A percentile compares a stretch with the other conserved stretches of the same genome.
Evolutionary conservation across 2,113 vertebrate genomes (phyloP).

Genomic region (Phycodurus eques): DNA sequence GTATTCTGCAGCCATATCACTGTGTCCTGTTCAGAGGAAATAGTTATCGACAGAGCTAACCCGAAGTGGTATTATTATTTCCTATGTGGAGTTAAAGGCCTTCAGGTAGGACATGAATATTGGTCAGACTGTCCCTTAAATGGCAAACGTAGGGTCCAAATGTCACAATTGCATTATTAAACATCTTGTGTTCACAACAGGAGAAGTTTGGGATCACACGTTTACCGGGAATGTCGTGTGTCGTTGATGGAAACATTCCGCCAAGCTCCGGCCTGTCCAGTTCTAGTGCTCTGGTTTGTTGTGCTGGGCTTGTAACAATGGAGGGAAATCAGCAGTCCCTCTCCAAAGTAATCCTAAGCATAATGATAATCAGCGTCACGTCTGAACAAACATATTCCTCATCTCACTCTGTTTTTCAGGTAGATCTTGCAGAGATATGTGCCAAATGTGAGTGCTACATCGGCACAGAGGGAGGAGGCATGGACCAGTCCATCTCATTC

Average conservation of each 20-base stretch:
- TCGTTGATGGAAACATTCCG: conserved; percentile 90
- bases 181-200: conserved; percentile 64
- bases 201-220: conserved; percentile 81
- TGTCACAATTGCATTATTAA: neutral
- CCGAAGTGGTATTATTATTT: conserved; percentile 95
- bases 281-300: conserved; percentile 94
- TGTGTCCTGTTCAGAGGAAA: conserved; percentile 70
- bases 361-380: neutral
- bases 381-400: neutral
- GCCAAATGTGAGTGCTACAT: conserved; percentile 88
- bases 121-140: neutral
- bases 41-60: conserved; percentile 84
- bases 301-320: conserved; percentile 85
- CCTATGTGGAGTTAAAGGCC: conserved; percentile 94
- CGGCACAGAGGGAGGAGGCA: conserved; percentile 97
- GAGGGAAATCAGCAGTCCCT: conserved; percentile 83
- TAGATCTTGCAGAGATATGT: conserved; percentile 89
- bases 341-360: conserved; percentile 80
- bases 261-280: conserved; percentile 93
- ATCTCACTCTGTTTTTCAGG: conserved; percentile 61
- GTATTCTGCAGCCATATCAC: conserved; percentile 81
- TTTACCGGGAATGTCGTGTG: conserved; percentile 86
- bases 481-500: conserved; percentile 98
- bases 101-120: conserved; percentile 81
- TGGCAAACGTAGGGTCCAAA: neutral